phyloP scores from a whole-genome alignment of 1,140 invertebrate genomes.

The Drosophila nasuta region DNA sequence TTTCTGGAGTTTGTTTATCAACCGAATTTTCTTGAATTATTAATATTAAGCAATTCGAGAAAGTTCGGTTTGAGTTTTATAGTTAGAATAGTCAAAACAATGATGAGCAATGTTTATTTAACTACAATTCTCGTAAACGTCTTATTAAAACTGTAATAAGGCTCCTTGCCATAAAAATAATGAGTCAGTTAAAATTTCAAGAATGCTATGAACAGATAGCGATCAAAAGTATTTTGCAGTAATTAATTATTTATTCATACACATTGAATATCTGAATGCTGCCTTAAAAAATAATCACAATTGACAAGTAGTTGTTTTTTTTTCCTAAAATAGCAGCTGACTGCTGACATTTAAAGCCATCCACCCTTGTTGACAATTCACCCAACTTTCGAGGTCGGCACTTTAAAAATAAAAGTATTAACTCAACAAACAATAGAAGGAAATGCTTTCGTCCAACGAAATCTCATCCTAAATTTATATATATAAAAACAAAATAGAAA shows the following conservation, averaged over 20 bases:
- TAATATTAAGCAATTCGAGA: too few relatives aligned
- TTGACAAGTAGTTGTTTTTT: neutral
- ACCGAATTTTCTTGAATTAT: too few relatives aligned
- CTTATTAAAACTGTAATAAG: neutral
- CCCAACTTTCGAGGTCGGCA: constrained; percentile 3
- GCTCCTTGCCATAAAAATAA: neutral
- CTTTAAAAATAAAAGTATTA: constrained; percentile 9
- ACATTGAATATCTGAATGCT: neutral
- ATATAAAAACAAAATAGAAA: neutral
- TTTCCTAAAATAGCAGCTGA: neutral
- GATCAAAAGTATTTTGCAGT: too few relatives aligned
- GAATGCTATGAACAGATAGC: neutral
- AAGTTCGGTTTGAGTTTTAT: too few relatives aligned
- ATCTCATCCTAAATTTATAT: neutral
- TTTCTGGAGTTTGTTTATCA: too few relatives aligned
- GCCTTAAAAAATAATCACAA: neutral
- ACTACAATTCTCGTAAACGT: too few relatives aligned
- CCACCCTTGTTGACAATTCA: constrained; percentile 2
- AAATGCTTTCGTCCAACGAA: neutral
- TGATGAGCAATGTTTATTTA: too few relatives aligned
- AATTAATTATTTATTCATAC: too few relatives aligned
- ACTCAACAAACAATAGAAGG: neutral
- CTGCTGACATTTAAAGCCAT: neutral
- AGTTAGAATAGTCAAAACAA: too few relatives aligned
- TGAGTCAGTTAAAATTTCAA: neutral